These are phyloP conservation scores for Acanthisitta chloris DNA, from an alignment of 2,113 vertebrate species.

Conservation along the genomic window DNA sequence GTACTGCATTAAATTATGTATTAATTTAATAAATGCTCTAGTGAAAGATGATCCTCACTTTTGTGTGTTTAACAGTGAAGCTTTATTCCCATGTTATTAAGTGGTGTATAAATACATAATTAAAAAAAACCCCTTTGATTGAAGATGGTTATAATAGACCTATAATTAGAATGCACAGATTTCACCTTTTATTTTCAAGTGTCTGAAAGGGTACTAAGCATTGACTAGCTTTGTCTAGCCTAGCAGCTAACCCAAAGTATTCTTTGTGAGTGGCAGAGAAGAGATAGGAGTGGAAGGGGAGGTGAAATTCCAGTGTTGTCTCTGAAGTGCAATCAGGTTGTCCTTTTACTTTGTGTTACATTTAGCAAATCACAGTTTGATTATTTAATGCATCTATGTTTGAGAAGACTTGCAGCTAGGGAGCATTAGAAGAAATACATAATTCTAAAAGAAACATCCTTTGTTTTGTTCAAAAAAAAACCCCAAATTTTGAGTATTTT, in stretches of 20 bases:
- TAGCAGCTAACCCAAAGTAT: not conserved
- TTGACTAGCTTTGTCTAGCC: not conserved
- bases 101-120: not conserved
- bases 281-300: not conserved
- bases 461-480: not conserved
- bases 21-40: not conserved
- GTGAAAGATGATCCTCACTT: not conserved
- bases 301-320: not conserved
- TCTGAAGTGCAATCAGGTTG: not conserved
- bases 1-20: not conserved
- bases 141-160: not conserved
- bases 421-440: not conserved
- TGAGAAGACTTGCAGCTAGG: not conserved
- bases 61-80: not conserved
- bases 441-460: not conserved
- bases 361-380: not conserved
- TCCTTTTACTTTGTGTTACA: not conserved
- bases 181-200: not conserved
- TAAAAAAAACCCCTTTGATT: not conserved
- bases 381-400: not conserved
- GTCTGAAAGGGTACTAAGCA: not conserved
- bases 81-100: not conserved
- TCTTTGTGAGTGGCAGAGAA: not conserved
- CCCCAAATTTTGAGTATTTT: not conserved
- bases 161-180: not conserved